Percentiles rank a stretch among this genome's conserved stretches.
Evolutionary conservation across 2,797 vertebrate genomes (phyloP).

Genomic region (Scolopax bukidnonensis): DNA sequence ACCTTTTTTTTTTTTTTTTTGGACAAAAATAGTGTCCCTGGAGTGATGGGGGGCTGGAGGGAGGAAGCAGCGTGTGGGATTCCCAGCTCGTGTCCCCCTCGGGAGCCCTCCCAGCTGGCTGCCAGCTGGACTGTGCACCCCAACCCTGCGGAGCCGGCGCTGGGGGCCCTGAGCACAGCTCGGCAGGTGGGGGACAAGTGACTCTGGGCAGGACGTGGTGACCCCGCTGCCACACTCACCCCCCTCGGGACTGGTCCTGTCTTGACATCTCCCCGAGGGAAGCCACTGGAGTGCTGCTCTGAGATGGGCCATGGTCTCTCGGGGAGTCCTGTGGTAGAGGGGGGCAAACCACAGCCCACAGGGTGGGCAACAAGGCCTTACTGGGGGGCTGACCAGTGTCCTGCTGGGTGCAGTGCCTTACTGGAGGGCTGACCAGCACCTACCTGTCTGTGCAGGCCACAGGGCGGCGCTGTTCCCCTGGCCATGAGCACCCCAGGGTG

Average conservation of each 20-base stretch:
- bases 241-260: not conserved
- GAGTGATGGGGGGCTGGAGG: not conserved
- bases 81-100: not conserved
- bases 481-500: not conserved
- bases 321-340: not conserved
- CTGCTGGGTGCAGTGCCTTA: not conserved
- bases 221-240: accelerated
- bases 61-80: not conserved
- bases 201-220: accelerated
- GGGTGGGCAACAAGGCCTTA: not conserved
- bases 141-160: accelerated
- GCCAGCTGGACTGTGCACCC: not conserved
- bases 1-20: not conserved
- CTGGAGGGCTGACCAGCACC: not conserved
- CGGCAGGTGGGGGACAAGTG: accelerated
- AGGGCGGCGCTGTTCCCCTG: not conserved
- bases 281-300: not conserved
- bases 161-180: not conserved
- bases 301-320: not conserved
- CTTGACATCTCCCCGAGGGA: not conserved
- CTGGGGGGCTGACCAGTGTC: not conserved
- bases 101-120: not conserved
- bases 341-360: not conserved
- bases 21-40: conserved; percentile 25
- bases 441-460: not conserved